phyloP scores from a whole-genome alignment of 1,140 invertebrate genomes.

The Ruditapes philippinarum region DNA sequence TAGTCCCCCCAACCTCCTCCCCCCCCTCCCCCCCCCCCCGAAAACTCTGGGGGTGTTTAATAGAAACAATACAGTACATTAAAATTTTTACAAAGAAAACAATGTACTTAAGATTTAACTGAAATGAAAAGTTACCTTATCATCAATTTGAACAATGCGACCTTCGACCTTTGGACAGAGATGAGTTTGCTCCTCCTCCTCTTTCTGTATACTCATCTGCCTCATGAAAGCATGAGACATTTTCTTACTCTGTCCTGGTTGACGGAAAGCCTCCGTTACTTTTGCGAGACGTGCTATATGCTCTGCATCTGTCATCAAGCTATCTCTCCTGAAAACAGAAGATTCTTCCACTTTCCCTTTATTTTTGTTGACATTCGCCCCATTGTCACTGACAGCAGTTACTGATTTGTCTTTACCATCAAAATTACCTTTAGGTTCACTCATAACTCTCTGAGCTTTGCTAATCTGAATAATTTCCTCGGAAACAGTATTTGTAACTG shows the following conservation, averaged over 20 bases:
- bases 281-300: conserved; percentile 57
- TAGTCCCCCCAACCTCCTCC: too few relatives aligned
- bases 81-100: too few relatives aligned
- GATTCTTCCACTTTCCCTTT: not conserved
- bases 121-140: conserved; percentile 76
- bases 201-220: conserved; percentile 79
- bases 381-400: not conserved
- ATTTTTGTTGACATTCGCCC: not conserved
- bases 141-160: conserved; percentile 76
- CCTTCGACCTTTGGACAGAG: conserved; percentile 79
- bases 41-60: too few relatives aligned
- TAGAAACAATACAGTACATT: too few relatives aligned
- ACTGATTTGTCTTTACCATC: not conserved
- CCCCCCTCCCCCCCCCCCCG: too few relatives aligned
- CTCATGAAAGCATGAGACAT: conserved; percentile 67
- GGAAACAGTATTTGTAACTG: not conserved
- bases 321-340: conserved; percentile 71
- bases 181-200: conserved; percentile 74
- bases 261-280: conserved; percentile 13
- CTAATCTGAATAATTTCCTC: not conserved
- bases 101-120: too few relatives aligned
- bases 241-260: conserved; percentile 26
- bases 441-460: not conserved
- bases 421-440: not conserved
- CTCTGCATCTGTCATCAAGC: conserved; percentile 70